Evolutionary conservation across 2,888 invertebrate species (phyloP).

Genomic region (Polymixis flavicincta): DNA sequence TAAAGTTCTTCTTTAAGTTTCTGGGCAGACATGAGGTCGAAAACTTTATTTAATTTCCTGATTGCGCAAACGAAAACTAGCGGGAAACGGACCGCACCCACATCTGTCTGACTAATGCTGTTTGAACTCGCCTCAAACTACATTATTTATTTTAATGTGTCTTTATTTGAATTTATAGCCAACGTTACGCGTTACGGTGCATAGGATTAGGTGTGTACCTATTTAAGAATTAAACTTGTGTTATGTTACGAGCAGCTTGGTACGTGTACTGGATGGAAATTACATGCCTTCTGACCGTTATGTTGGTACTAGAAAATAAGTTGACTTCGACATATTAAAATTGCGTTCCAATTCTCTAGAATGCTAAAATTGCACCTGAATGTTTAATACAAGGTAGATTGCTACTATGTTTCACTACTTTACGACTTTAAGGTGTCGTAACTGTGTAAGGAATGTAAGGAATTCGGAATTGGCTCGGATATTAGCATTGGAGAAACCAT

Average conservation of each 20-base stretch:
- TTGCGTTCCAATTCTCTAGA: slow-evolving; percentile 31
- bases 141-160: slow-evolving; percentile 74
- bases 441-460: not conserved
- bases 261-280: slow-evolving; percentile 61
- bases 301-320: slow-evolving; percentile 33
- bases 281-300: slow-evolving; percentile 43
- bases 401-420: slow-evolving; percentile 33
- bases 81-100: slow-evolving; percentile 70
- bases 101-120: slow-evolving; percentile 70
- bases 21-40: slow-evolving; percentile 66
- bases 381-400: slow-evolving; percentile 20
- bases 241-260: slow-evolving; percentile 61
- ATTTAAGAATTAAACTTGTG: slow-evolving; percentile 67
- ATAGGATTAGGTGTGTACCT: slow-evolving; percentile 62
- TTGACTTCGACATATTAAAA: slow-evolving; percentile 26
- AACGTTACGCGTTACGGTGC: slow-evolving; percentile 57
- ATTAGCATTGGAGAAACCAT: not conserved
- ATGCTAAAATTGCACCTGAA: slow-evolving; percentile 27
- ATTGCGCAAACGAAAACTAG: slow-evolving; percentile 80
- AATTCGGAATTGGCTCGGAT: slow-evolving; percentile 20
- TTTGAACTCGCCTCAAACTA: slow-evolving; percentile 73
- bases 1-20: slow-evolving; percentile 56
- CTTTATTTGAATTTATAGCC: slow-evolving; percentile 72
- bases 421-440: slow-evolving; percentile 13
- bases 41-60: slow-evolving; percentile 84